Evolutionary conservation across 2,888 invertebrate species (phyloP).

Genomic region (Andrena chrysosceles): DNA sequence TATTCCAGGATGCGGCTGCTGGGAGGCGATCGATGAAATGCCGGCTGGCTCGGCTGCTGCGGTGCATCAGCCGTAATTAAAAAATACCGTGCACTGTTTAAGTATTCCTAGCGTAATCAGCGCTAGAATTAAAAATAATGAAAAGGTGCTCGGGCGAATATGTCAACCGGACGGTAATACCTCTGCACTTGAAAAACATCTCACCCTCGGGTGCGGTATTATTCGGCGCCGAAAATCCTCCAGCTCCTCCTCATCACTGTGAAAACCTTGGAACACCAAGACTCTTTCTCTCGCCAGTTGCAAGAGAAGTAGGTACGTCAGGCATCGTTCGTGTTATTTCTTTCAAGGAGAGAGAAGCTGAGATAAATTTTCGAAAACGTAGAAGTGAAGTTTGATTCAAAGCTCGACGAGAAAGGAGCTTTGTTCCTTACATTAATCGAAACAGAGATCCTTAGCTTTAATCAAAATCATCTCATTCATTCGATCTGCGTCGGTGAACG

Average conservation of each 20-base stretch:
- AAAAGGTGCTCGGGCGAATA: constrained; percentile 62
- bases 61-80: constrained; percentile 81
- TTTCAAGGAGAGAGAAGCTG: neutral
- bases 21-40: constrained; percentile 48
- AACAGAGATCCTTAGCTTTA: neutral
- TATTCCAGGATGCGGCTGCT: constrained; percentile 34
- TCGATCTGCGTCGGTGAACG: neutral
- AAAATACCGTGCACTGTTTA: constrained; percentile 80
- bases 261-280: neutral
- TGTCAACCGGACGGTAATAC: constrained; percentile 48
- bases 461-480: neutral
- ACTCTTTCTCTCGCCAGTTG: neutral
- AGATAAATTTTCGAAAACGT: neutral
- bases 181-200: constrained; percentile 7
- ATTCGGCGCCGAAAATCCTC: constrained; percentile 15
- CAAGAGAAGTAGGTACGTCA: neutral
- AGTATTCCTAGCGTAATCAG: constrained; percentile 79
- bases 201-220: neutral
- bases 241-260: neutral
- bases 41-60: constrained; percentile 40
- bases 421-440: neutral
- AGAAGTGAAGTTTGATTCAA: neutral
- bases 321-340: neutral
- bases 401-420: neutral
- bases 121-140: constrained; percentile 80